phyloP scores from a whole-genome alignment of 2,113 vertebrate genomes.

The Pedetes capensis region DNA sequence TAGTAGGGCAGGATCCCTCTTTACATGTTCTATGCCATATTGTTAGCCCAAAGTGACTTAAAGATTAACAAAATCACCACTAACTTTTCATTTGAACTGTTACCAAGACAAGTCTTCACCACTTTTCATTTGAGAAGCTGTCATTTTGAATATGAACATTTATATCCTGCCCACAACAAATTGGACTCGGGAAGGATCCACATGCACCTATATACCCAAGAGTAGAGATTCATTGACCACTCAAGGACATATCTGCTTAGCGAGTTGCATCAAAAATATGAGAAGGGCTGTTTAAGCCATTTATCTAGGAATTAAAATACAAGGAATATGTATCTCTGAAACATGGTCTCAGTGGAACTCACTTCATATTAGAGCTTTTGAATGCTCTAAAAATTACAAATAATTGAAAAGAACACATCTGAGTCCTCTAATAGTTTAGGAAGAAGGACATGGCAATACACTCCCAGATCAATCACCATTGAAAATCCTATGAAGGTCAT shows the following conservation, averaged over 20 bases:
- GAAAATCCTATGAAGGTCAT: too few species aligned
- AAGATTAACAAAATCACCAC: background rate
- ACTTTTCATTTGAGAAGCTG: background rate
- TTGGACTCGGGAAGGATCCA: background rate
- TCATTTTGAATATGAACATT: conserved; percentile 6
- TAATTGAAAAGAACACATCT: background rate
- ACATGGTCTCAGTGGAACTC: background rate
- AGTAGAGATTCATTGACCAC: background rate
- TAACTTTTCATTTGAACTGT: background rate
- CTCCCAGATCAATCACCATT: too few species aligned
- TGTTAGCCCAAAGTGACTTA: background rate
- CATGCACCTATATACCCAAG: background rate
- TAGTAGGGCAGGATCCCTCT: background rate
- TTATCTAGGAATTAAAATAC: background rate
- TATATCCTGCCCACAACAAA: background rate
- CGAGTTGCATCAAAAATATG: background rate
- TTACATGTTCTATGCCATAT: background rate
- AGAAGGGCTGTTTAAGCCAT: background rate
- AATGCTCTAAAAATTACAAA: background rate
- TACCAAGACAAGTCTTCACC: background rate
- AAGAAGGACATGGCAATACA: too few species aligned
- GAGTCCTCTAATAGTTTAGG: too few species aligned
- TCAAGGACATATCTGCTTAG: background rate
- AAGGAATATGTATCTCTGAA: background rate
- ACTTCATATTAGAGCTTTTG: background rate